Conservation (phyloP, 2,797 vertebrate genomes). For the Scarus forsteni region DNA sequence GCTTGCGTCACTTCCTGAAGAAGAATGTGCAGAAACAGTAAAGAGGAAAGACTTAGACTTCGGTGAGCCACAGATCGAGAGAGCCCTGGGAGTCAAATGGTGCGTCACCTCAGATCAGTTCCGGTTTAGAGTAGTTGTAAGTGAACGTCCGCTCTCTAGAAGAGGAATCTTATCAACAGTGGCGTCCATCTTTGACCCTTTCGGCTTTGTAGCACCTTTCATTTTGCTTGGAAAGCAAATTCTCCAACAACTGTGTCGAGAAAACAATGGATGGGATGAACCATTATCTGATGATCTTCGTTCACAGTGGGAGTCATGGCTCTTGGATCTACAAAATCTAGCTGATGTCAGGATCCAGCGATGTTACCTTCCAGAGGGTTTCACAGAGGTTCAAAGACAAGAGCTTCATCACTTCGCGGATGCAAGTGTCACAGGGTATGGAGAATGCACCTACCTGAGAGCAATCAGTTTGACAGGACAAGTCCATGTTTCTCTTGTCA, state of each 20-base stretch:
- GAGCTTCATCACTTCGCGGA: background rate
- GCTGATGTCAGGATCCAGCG: background rate
- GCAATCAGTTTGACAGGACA: background rate
- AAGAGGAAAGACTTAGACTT: background rate
- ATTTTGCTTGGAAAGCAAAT: background rate
- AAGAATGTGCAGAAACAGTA: background rate
- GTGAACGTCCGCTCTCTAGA: constrained; percentile 11
- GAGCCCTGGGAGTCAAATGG: constrained; percentile 13
- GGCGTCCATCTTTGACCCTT: constrained; percentile 6
- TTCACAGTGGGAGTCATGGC: background rate
- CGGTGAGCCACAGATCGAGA: constrained; percentile 5
- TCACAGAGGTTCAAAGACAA: background rate
- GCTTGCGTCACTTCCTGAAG: background rate
- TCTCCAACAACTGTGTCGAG: constrained; percentile 1
- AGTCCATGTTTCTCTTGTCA: background rate
- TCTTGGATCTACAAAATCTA: background rate
- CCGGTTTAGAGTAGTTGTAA: constrained; percentile 14
- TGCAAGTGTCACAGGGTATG: background rate
- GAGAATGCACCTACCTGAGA: background rate
- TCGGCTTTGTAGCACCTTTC: constrained; percentile 9
- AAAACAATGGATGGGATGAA: constrained; percentile 16
- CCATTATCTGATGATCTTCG: constrained; percentile 17
- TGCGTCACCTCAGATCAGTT: constrained; percentile 24
- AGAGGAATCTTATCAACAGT: constrained; percentile 25
- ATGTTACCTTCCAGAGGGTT: background rate